Evolutionary conservation across 1,140 invertebrate species (phyloP).

Genomic region (Pachyrhynchus sulphureomaculatus): DNA sequence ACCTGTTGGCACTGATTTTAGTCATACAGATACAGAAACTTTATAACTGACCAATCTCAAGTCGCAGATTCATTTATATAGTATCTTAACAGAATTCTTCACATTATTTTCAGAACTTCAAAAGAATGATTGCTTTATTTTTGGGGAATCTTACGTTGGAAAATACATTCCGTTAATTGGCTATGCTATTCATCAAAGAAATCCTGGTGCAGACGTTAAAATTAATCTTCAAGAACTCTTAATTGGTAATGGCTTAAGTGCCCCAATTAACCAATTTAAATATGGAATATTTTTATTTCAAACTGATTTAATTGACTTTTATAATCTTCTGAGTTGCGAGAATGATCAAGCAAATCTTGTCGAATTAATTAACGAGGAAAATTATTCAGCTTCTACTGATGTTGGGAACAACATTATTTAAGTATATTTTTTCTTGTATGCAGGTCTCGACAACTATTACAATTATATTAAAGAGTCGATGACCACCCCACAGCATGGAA

Average conservation of each 20-base stretch:
- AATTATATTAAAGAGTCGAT: slow-evolving; percentile 41
- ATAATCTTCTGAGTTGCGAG: no score
- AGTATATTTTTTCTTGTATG: no score
- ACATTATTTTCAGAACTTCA: slow-evolving; percentile 67
- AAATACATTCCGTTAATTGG: slow-evolving; percentile 77
- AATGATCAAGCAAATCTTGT: no score
- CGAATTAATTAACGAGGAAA: no score
- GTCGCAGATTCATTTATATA: slow-evolving; percentile 67
- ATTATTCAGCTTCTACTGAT: no score
- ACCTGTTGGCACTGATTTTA: slow-evolving; percentile 78
- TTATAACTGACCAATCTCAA: slow-evolving; percentile 63
- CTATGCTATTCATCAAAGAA: slow-evolving; percentile 70
- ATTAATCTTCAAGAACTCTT: slow-evolving; percentile 73
- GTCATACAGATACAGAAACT: slow-evolving; percentile 69
- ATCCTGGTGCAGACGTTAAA: slow-evolving; percentile 58
- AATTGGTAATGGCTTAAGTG: slow-evolving; percentile 81
- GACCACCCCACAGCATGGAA: no score
- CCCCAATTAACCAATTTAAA: slow-evolving; percentile 70
- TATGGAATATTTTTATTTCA: slow-evolving; percentile 74
- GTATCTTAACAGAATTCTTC: slow-evolving; percentile 69
- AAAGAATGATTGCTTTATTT: slow-evolving; percentile 69
- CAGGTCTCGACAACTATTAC: slow-evolving; percentile 65
- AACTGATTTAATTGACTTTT: slow-evolving; percentile 74
- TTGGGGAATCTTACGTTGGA: slow-evolving; percentile 85
- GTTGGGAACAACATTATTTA: no score